Evolutionary conservation across 2,113 vertebrate genomes (phyloP).

Genomic region (Xiphophorus hellerii): DNA sequence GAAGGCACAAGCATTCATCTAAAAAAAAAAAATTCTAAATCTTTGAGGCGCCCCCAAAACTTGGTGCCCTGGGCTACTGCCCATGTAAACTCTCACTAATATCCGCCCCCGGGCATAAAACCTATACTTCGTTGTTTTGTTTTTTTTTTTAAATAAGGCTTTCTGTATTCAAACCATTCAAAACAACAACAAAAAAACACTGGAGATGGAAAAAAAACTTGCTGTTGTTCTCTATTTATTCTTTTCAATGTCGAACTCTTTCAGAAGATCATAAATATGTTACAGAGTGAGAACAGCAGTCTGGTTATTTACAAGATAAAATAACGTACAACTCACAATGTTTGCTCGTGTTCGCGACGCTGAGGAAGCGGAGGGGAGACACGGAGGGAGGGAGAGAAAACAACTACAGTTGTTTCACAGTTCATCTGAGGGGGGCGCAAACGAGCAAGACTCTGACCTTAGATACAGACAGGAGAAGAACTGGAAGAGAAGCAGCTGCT

Average conservation of each 20-base stretch:
- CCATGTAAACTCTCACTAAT: no score
- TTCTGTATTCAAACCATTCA: neutral
- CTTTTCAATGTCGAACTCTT: conserved; percentile 25
- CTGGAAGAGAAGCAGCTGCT: neutral
- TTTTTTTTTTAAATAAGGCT: no score
- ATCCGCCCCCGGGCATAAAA: no score
- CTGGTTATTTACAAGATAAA: conserved; percentile 77
- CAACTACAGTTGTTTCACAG: conserved; percentile 19
- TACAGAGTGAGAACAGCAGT: conserved; percentile 65
- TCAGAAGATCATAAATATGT: conserved; percentile 69
- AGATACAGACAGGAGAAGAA: neutral
- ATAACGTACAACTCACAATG: conserved; percentile 60
- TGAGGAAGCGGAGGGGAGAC: conserved; percentile 8
- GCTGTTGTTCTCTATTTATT: conserved; percentile 62
- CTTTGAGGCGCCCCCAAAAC: no score
- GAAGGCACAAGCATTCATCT: no score
- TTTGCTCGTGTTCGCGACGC: conserved; percentile 42
- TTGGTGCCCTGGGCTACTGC: no score
- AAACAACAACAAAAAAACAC: neutral
- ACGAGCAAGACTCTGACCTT: neutral
- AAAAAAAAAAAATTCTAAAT: no score
- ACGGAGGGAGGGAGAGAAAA: neutral
- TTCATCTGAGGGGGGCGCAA: neutral
- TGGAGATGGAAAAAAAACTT: neutral
- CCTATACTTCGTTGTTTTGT: no score